These are phyloP conservation scores for Agrilus mali DNA, from an alignment of 2,888 invertebrate genomes.

Conservation along the genomic window DNA sequence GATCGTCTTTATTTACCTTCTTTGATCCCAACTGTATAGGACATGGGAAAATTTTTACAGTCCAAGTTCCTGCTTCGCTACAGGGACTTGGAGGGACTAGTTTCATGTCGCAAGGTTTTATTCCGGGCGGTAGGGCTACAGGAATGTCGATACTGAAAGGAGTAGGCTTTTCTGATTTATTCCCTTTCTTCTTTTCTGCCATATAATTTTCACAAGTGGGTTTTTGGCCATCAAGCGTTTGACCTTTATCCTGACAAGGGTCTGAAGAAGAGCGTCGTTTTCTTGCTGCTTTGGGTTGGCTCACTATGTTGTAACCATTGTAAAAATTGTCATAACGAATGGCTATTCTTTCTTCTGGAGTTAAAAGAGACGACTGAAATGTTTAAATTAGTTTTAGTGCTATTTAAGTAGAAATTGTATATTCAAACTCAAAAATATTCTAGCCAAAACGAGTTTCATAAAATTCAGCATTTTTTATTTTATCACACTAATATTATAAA, in stretches of 20 bases:
- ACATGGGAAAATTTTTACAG: constrained; percentile 26
- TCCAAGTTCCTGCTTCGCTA: constrained; percentile 29
- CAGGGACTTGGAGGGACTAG: constrained; percentile 24
- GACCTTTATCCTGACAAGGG: not conserved
- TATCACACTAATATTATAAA: no score
- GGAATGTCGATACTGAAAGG: no score
- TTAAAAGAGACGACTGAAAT: not conserved
- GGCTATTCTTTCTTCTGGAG: constrained; percentile 5
- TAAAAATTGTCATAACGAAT: constrained; percentile 26
- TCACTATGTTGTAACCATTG: constrained; percentile 27
- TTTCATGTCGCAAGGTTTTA: constrained; percentile 29
- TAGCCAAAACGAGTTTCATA: no score
- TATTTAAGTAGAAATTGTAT: no score
- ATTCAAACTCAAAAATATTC: no score
- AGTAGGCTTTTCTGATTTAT: constrained; percentile 6
- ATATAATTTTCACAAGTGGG: no score
- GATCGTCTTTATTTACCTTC: constrained; percentile 17
- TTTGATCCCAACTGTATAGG: constrained; percentile 22
- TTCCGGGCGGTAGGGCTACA: constrained; percentile 27
- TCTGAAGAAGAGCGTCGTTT: not conserved
- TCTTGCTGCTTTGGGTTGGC: constrained; percentile 18
- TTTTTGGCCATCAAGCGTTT: not conserved
- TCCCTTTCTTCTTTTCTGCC: no score
- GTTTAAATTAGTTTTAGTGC: not conserved
- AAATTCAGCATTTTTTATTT: no score